phyloP scores from a whole-genome alignment of 2,888 invertebrate genomes.

The Acleris emargana region DNA sequence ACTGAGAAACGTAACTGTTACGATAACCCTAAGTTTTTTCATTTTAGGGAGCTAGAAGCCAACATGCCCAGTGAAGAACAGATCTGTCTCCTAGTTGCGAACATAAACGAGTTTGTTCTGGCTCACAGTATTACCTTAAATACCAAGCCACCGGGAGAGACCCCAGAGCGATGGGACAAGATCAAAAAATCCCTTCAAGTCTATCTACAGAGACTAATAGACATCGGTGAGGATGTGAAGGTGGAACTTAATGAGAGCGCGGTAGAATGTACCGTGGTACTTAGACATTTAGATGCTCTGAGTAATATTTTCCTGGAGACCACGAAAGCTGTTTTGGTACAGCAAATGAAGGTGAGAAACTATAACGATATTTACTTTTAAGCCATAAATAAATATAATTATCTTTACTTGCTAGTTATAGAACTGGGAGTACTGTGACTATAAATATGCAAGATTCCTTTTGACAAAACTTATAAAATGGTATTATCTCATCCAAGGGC shows the following conservation, averaged over 20 bases:
- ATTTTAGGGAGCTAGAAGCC: slow-evolving; percentile 70
- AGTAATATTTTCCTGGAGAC: slow-evolving; percentile 83
- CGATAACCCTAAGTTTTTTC: background rate
- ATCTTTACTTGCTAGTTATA: too few species aligned
- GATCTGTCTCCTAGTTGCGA: slow-evolving; percentile 78
- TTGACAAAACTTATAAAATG: background rate
- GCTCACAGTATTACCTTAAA: slow-evolving; percentile 79
- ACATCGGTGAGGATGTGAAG: slow-evolving; percentile 78
- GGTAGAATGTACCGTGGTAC: slow-evolving; percentile 68
- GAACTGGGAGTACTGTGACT: too few species aligned
- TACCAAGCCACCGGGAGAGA: slow-evolving; percentile 77
- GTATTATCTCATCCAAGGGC: too few species aligned
- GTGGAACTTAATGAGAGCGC: slow-evolving; percentile 73
- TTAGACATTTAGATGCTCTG: slow-evolving; percentile 76
- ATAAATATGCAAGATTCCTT: too few species aligned
- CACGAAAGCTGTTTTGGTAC: slow-evolving; percentile 82
- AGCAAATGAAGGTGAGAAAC: slow-evolving; percentile 81
- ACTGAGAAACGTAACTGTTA: background rate
- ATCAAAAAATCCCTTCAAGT: slow-evolving; percentile 74
- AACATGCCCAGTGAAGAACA: slow-evolving; percentile 67
- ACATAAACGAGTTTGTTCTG: slow-evolving; percentile 83
- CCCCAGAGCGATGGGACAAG: slow-evolving; percentile 78
- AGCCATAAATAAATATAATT: too few species aligned
- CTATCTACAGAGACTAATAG: slow-evolving; percentile 76
- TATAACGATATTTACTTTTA: background rate